Percentiles rank a stretch among this genome's conserved stretches.
These are phyloP conservation scores for Danionella dracula DNA, from an alignment of 2,797 vertebrate genomes.

Conservation along the genomic window DNA sequence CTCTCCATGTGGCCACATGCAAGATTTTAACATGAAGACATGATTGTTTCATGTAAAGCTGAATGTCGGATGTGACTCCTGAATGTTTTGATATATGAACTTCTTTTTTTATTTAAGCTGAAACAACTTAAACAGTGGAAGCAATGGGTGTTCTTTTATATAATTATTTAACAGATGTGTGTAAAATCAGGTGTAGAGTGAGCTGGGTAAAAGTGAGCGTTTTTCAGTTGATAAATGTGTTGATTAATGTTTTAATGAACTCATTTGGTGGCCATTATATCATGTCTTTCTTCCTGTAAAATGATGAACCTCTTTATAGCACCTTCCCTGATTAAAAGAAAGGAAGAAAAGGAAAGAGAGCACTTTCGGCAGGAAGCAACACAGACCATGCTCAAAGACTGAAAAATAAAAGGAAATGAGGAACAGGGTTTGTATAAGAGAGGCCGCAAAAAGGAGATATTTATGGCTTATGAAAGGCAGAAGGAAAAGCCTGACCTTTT, in stretches of 20 bases:
- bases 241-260: slow-evolving; percentile 48
- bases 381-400: neutral
- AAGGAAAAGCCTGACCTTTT: slow-evolving; percentile 33
- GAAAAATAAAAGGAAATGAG: neutral
- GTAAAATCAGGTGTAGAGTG: neutral
- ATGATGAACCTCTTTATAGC: slow-evolving; percentile 30
- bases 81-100: neutral
- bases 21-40: slow-evolving; percentile 27
- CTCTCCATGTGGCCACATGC: slow-evolving; percentile 18
- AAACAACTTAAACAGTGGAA: neutral
- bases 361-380: neutral
- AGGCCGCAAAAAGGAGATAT: neutral
- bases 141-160: neutral
- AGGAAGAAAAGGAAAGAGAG: neutral
- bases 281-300: slow-evolving; percentile 24
- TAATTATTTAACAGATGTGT: neutral
- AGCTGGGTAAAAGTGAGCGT: neutral
- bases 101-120: neutral
- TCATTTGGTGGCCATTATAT: slow-evolving; percentile 39
- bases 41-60: slow-evolving; percentile 27
- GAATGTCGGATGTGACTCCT: slow-evolving; percentile 11
- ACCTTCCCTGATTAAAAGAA: slow-evolving; percentile 21
- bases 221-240: slow-evolving; percentile 41
- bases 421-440: neutral
- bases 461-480: slow-evolving; percentile 38